These are phyloP conservation scores for Xenopus borealis DNA, from an alignment of 2,113 vertebrate genomes.

Conservation along the genomic window DNA sequence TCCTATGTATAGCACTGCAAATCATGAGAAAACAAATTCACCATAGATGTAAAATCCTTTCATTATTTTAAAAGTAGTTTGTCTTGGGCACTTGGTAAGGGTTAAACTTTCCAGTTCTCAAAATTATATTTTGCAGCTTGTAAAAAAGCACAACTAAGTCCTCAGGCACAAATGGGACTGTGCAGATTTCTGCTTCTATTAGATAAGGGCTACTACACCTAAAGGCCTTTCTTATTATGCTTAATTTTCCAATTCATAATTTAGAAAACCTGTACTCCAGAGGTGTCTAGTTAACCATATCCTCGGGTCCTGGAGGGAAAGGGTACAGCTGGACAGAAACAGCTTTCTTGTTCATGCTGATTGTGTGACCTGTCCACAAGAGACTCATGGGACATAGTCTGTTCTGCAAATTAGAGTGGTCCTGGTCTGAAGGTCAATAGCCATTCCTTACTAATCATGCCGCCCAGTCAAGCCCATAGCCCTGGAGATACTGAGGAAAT, in stretches of 20 bases:
- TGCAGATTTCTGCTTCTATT: slow-evolving; percentile 28
- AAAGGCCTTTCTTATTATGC: slow-evolving; percentile 24
- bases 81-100: background rate
- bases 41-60: too few species aligned
- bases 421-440: slow-evolving; percentile 61
- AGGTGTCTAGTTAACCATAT: slow-evolving; percentile 44
- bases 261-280: slow-evolving; percentile 9
- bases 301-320: slow-evolving; percentile 47
- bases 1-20: too few species aligned
- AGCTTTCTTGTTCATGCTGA: slow-evolving; percentile 48
- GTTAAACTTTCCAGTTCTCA: slow-evolving; percentile 37
- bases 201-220: slow-evolving; percentile 46
- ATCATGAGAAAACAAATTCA: too few species aligned
- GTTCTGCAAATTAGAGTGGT: slow-evolving; percentile 60
- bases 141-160: background rate
- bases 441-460: slow-evolving; percentile 51
- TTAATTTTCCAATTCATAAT: slow-evolving; percentile 37
- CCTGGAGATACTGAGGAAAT: slow-evolving; percentile 52
- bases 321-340: slow-evolving; percentile 53
- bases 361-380: slow-evolving; percentile 57
- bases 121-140: slow-evolving; percentile 28
- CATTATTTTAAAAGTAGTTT: too few species aligned
- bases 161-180: slow-evolving; percentile 17
- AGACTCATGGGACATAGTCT: slow-evolving; percentile 56
- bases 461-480: slow-evolving; percentile 47